Evolutionary conservation across 2,797 vertebrate species (phyloP).

Genomic region (Onychomys torridus): DNA sequence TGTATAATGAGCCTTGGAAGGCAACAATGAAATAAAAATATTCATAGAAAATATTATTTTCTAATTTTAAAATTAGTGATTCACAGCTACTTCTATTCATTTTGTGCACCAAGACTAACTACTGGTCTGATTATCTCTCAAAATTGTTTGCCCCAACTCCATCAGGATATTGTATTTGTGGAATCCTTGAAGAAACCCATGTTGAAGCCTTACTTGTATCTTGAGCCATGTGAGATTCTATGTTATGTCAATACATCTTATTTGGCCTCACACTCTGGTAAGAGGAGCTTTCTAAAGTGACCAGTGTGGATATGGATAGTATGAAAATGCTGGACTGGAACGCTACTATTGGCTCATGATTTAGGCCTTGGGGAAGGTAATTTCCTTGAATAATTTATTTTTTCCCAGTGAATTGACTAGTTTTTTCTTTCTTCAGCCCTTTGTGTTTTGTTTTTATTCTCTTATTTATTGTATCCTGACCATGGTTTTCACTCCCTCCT

Average conservation of each 20-base stretch:
- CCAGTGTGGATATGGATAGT: neutral
- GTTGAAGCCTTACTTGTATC: neutral
- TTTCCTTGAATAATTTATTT: slow-evolving; percentile 48
- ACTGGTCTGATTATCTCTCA: slow-evolving; percentile 54
- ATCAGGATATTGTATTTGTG: slow-evolving; percentile 19
- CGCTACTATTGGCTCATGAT: neutral
- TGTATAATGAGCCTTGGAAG: slow-evolving; percentile 72
- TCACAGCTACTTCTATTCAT: slow-evolving; percentile 60
- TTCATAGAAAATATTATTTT: slow-evolving; percentile 69
- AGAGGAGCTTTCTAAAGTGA: neutral
- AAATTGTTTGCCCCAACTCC: neutral
- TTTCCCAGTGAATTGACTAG: neutral
- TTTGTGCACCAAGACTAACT: slow-evolving; percentile 41
- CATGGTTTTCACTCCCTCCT: neutral
- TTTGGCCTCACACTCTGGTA: neutral
- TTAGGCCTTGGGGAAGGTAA: neutral
- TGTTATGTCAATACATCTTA: neutral
- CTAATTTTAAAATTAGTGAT: slow-evolving; percentile 71
- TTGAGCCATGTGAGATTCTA: neutral
- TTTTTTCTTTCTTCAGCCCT: neutral
- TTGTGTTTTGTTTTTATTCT: neutral
- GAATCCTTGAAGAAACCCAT: slow-evolving; percentile 39
- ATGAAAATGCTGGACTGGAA: neutral
- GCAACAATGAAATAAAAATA: slow-evolving; percentile 74
- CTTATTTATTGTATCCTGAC: neutral